phyloP scores from a whole-genome alignment of 2,888 invertebrate species.

The Pedicia rivosa region DNA sequence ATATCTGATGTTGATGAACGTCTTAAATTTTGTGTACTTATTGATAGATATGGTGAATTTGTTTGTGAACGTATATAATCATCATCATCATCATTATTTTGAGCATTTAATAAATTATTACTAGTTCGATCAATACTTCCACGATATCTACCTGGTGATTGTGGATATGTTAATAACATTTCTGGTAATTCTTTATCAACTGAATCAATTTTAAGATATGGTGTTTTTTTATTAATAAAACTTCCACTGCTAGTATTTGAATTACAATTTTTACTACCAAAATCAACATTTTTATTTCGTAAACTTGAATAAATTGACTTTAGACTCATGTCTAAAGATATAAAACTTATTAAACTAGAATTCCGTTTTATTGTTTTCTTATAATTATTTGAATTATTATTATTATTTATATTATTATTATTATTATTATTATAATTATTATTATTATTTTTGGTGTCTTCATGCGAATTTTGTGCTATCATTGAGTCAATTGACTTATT shows the following conservation, averaged over 20 bases:
- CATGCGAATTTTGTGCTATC: neutral
- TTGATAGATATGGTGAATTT: constrained; percentile 23
- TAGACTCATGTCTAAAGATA: constrained; percentile 29
- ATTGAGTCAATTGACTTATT: constrained; percentile 8
- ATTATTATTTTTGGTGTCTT: constrained; percentile 19
- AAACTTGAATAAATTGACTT: constrained; percentile 28
- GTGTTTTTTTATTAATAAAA: constrained; percentile 18
- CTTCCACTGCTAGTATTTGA: constrained; percentile 10
- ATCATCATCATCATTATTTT: constrained; percentile 20
- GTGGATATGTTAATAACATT: constrained; percentile 23
- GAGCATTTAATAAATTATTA: constrained; percentile 1
- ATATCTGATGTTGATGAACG: constrained; percentile 31
- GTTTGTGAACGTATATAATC: constrained; percentile 16
- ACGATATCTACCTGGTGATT: constrained; percentile 23
- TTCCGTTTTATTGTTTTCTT: constrained; percentile 10
- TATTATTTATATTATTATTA: constrained; percentile 12
- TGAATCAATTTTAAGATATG: constrained; percentile 25
- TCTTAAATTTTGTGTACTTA: constrained; percentile 21
- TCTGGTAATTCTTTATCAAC: constrained; percentile 24
- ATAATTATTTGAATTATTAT: constrained; percentile 3
- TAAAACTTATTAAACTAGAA: constrained; percentile 24
- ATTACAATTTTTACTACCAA: constrained; percentile 5
- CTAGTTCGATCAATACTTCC: constrained; percentile 17
- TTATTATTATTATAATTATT: constrained; percentile 12
- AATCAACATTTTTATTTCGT: constrained; percentile 13